These are phyloP conservation scores for Sapayoa aenigma DNA, from an alignment of 2,113 vertebrate genomes.

Conservation along the genomic window DNA sequence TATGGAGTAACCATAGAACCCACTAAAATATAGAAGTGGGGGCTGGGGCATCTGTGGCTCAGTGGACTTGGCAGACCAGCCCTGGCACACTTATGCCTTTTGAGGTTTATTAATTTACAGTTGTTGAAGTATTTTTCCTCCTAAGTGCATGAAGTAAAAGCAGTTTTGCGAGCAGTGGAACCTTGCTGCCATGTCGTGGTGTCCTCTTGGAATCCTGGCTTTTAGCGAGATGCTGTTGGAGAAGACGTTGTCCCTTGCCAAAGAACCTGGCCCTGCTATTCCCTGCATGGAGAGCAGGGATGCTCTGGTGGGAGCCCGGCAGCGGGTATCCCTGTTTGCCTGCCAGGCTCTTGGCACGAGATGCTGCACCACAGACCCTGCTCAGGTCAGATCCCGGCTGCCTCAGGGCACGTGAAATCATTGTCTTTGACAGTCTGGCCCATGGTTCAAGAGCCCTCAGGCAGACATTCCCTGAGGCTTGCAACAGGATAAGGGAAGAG, in stretches of 20 bases:
- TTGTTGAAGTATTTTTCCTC: not conserved
- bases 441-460: not conserved
- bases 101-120: not conserved
- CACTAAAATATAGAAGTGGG: not conserved
- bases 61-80: not conserved
- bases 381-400: not conserved
- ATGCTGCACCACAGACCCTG: not conserved
- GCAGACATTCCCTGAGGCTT: not conserved
- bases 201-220: not conserved
- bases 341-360: not conserved
- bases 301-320: not conserved
- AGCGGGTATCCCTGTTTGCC: no score
- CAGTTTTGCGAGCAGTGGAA: not conserved
- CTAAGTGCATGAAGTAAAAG: not conserved
- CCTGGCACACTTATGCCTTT: not conserved
- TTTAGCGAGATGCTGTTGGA: not conserved
- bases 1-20: not conserved
- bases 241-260: not conserved
- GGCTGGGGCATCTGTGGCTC: not conserved
- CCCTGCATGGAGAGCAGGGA: not conserved
- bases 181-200: not conserved
- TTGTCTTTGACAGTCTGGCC: not conserved
- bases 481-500: not conserved
- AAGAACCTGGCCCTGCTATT: not conserved
- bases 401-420: accelerated